A percentile compares a stretch with the other conserved stretches of the same genome.
phyloP scores from a whole-genome alignment of 2,797 vertebrate species.

The Betta splendens region DNA sequence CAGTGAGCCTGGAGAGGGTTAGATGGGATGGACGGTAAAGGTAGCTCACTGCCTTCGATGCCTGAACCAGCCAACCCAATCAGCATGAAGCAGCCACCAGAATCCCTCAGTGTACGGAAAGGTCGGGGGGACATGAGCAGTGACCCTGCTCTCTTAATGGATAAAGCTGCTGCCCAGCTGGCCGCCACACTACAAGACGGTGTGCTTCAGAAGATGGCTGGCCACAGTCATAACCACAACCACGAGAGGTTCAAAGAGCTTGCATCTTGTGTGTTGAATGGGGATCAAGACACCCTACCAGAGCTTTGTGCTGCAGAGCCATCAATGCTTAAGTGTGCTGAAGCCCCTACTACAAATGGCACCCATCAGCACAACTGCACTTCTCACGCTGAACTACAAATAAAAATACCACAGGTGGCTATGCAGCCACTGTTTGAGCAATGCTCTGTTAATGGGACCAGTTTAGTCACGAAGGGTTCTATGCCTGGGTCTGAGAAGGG shows the following conservation, averaged over 20 bases:
- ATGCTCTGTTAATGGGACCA: conserved; percentile 83
- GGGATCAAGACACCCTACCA: conserved; percentile 86
- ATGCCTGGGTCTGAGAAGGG: conserved; percentile 51
- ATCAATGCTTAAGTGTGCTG: conserved; percentile 84
- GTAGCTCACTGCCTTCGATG: conserved; percentile 87
- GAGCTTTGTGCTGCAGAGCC: conserved; percentile 83
- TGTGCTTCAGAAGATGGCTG: conserved; percentile 89
- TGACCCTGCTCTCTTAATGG: conserved; percentile 89
- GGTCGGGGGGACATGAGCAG: conserved; percentile 86
- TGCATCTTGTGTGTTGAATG: conserved; percentile 92
- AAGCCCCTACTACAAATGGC: conserved; percentile 78
- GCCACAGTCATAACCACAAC: conserved; percentile 83
- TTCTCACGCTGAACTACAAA: conserved; percentile 84
- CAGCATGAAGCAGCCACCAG: conserved; percentile 95
- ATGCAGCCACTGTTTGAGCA: conserved; percentile 85
- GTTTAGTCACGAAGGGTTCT: conserved; percentile 62
- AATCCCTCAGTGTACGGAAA: conserved; percentile 85
- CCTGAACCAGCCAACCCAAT: conserved; percentile 85
- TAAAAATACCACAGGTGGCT: conserved; percentile 89
- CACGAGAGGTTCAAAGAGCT: conserved; percentile 92
- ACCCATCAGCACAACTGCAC: conserved; percentile 83
- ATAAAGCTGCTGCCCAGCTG: conserved; percentile 87
- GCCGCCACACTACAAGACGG: conserved; percentile 90
- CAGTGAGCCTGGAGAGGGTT: conserved; percentile 73
- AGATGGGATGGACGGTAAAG: conserved; percentile 86